Percentiles rank a stretch among this genome's conserved stretches.
These are phyloP conservation scores for Eptesicus fuscus DNA, from an alignment of 2,113 vertebrate species.

Conservation along the genomic window DNA sequence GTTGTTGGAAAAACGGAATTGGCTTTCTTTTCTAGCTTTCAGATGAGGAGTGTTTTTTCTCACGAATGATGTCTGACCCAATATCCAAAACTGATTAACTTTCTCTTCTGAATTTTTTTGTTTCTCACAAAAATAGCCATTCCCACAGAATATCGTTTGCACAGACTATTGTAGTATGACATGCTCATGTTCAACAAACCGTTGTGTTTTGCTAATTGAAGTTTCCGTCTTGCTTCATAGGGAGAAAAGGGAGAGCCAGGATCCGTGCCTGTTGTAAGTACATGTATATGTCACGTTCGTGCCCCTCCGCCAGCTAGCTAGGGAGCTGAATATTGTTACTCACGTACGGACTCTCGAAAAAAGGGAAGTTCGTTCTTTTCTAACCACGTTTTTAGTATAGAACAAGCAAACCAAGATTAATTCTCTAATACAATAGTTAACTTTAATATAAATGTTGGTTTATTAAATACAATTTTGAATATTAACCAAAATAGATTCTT, in stretches of 20 bases:
- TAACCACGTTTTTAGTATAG: neutral
- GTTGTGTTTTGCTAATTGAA: neutral
- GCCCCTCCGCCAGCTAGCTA: neutral
- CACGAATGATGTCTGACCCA: neutral
- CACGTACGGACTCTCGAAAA: neutral
- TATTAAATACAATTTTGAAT: neutral
- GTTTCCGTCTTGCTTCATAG: conserved; percentile 73
- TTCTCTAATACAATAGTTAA: neutral
- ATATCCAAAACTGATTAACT: neutral
- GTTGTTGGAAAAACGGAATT: neutral
- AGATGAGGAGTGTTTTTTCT: neutral
- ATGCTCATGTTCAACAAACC: neutral
- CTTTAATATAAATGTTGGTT: neutral
- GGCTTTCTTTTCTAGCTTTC: neutral
- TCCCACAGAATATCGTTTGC: neutral
- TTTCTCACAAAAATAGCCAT: neutral
- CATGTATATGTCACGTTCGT: neutral
- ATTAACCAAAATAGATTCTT: neutral
- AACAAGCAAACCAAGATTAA: neutral
- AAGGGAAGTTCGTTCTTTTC: neutral
- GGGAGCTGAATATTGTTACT: neutral
- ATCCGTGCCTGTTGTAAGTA: conserved; percentile 92
- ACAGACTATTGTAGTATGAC: neutral
- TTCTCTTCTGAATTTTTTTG: neutral
- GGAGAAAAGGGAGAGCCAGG: conserved; percentile 98